Conservation (phyloP, 2,888 invertebrate species). For the Macrophya annulata region DNA sequence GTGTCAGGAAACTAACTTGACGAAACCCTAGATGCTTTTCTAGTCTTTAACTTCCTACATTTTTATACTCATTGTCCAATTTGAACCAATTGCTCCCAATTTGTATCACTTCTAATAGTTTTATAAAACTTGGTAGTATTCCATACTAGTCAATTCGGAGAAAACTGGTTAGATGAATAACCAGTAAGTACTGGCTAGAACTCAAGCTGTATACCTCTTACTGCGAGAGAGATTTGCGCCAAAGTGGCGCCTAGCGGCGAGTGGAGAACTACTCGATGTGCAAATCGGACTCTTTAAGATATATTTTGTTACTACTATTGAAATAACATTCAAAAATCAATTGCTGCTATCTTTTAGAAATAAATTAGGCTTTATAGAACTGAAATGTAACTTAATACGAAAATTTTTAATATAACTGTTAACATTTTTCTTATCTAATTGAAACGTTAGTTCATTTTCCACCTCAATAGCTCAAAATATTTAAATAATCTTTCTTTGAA, state of each 20-base stretch:
- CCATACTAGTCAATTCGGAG: neutral
- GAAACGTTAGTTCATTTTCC: too few species aligned
- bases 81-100: too few species aligned
- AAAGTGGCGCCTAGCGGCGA: constrained; percentile 10
- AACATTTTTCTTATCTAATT: too few species aligned
- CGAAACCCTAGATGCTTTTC: too few species aligned
- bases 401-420: too few species aligned
- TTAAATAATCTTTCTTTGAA: neutral
- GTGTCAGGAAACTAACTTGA: too few species aligned
- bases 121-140: constrained; percentile 35
- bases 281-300: too few species aligned
- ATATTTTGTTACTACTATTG: too few species aligned
- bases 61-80: too few species aligned
- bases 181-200: neutral
- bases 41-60: too few species aligned
- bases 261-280: neutral
- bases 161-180: neutral
- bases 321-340: too few species aligned
- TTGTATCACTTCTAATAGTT: too few species aligned
- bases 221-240: neutral
- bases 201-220: neutral
- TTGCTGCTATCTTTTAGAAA: neutral
- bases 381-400: neutral
- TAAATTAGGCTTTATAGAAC: neutral
- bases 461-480: neutral